phyloP scores from a whole-genome alignment of 2,797 vertebrate species.

The Liparis tanakae region DNA sequence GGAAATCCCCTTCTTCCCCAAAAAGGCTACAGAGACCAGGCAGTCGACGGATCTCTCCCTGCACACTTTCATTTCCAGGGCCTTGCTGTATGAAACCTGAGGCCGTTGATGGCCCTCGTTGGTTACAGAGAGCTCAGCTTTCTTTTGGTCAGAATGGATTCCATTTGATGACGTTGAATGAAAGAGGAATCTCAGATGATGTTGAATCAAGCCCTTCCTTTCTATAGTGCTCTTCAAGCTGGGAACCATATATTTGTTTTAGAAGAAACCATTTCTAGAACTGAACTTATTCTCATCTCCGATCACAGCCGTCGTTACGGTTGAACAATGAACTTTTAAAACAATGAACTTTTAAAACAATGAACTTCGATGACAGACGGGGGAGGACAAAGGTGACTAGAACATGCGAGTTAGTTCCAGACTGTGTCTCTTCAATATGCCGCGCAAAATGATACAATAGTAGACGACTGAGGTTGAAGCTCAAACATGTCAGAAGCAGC shows the following conservation, averaged over 20 bases:
- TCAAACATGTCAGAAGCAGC: background rate
- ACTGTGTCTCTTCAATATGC: background rate
- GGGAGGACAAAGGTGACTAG: background rate
- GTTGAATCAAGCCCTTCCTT: constrained; percentile 1
- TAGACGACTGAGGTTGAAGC: background rate
- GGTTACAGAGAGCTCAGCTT: constrained; percentile 38
- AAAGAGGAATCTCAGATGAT: constrained; percentile 27
- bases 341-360: background rate
- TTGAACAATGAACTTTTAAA: background rate
- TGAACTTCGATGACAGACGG: background rate
- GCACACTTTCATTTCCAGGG: constrained; percentile 32
- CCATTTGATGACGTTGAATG: constrained; percentile 34
- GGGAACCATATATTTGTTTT: background rate
- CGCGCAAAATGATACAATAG: background rate
- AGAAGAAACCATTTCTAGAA: background rate
- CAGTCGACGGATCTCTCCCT: constrained; percentile 51
- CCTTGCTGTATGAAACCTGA: constrained; percentile 26
- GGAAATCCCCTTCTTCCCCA: constrained; percentile 43
- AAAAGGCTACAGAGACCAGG: constrained; percentile 55
- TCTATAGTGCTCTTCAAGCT: background rate
- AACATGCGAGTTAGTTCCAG: background rate
- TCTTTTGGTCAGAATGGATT: constrained; percentile 36
- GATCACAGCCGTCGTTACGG: background rate
- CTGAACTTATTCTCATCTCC: background rate
- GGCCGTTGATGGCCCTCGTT: constrained; percentile 30